These are phyloP conservation scores for Musca domestica DNA, from an alignment of 1,140 invertebrate genomes.

Conservation along the genomic window DNA sequence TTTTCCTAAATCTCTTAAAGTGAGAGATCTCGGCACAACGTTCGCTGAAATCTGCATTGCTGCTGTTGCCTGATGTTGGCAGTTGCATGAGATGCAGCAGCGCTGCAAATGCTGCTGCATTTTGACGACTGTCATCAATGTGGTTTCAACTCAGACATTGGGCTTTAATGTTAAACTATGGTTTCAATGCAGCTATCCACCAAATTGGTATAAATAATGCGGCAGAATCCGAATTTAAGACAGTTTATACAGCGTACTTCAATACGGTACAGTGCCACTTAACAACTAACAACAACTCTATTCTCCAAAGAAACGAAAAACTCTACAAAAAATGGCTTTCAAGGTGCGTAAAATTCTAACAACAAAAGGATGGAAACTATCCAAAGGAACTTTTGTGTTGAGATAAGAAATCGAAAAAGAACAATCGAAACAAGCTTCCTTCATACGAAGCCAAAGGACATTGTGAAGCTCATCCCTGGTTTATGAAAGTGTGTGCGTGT, in stretches of 20 bases:
- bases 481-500: too few relatives aligned
- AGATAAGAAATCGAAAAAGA: background rate
- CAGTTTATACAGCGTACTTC: slow-evolving; percentile 12
- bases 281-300: background rate
- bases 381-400: background rate
- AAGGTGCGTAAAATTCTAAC: slow-evolving; percentile 9
- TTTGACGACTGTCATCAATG: too few relatives aligned
- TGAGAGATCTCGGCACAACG: too few relatives aligned
- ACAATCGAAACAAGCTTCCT: background rate
- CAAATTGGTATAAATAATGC: slow-evolving; percentile 11
- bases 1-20: too few relatives aligned
- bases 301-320: background rate
- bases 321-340: slow-evolving; percentile 14
- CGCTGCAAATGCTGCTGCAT: slow-evolving; percentile 4
- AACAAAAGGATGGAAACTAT: background rate
- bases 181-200: too few relatives aligned
- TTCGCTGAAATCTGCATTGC: background rate
- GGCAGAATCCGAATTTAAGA: slow-evolving; percentile 2
- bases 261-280: background rate
- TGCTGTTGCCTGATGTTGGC: background rate
- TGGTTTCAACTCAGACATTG: too few relatives aligned
- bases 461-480: background rate
- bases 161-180: too few relatives aligned
- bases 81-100: background rate
- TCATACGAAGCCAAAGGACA: too few relatives aligned